A percentile compares a stretch with the other conserved stretches of the same genome.
phyloP scores from a whole-genome alignment of 2,113 vertebrate genomes.

The Oncorhynchus tshawytscha region DNA sequence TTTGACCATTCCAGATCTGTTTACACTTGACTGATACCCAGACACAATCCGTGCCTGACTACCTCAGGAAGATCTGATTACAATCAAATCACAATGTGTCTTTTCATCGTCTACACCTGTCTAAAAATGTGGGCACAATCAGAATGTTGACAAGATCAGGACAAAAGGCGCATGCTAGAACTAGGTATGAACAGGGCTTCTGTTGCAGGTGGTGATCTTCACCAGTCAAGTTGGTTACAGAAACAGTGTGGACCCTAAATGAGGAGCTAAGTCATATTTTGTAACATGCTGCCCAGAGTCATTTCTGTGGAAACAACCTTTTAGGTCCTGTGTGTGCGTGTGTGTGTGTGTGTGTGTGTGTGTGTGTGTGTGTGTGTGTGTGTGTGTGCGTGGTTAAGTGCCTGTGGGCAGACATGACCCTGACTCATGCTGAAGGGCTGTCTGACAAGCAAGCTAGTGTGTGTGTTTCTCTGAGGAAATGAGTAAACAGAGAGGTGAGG shows the following conservation, averaged over 20 bases:
- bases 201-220: neutral
- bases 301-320: conserved; percentile 12
- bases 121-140: too few species aligned
- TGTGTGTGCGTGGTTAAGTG: conserved; percentile 24
- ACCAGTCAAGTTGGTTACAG: neutral
- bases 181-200: too few species aligned
- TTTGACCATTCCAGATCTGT: too few species aligned
- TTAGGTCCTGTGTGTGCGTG: neutral
- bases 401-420: conserved; percentile 29
- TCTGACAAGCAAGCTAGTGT: neutral
- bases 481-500: conserved; percentile 4
- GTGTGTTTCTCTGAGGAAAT: conserved; percentile 28
- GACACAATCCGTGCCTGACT: too few species aligned
- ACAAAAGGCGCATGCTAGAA: too few species aligned
- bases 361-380: neutral
- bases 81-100: too few species aligned
- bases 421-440: conserved; percentile 1
- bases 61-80: too few species aligned
- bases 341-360: too few species aligned
- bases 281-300: neutral
- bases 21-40: too few species aligned
- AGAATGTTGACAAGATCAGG: too few species aligned
- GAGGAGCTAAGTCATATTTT: conserved; percentile 4
- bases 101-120: too few species aligned
- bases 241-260: neutral